Evolutionary conservation across 2,888 invertebrate genomes (phyloP), one percentile per base, ranked within the genome.

Genomic region (Nomada fabriciana): DNA sequence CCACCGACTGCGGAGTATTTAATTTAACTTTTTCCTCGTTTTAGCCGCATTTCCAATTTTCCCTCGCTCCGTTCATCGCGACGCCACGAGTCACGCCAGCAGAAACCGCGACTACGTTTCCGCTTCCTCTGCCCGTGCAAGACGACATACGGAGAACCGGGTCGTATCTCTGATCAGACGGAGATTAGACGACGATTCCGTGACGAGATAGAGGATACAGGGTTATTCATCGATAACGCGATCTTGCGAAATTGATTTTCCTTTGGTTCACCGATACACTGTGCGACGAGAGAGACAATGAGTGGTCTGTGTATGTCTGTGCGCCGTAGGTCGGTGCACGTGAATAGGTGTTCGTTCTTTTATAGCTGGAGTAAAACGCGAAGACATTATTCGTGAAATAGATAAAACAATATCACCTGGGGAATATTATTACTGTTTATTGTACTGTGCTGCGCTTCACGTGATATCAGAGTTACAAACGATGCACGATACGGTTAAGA

Each of bases 11-110:
- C 76, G 68, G 82, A 86, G 90, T 91, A 89, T 91, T 90, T 91
- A 91, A 91, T 91, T 90, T 90, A 90, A 90, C 89, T 89, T 91
- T 90, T 88, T 89, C 88, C 88, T 88, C 87, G 82, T 90, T 88
- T 88, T 89, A 88, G 85, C 86, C 89, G 86, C 87, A 85, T 90
- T 91, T 90, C 89, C 91, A 90, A 90, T 91, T 90, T 90, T 90
- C 84, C 84, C 84, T 79, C 80, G 80, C 72, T 72, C 70, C 82
- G 67, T 81, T 77, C 76, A n/a, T 7, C 52, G 59, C 72, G 36
- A n/a, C 29, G 43, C 77, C 67, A 52, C 74, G 75, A 78, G 47
- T 74, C 78, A 50, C 78, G 57, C 80, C 71, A 67, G 76, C 72
- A 70, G 78, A 77, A 76, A 60, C 79, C 81, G 76, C 74, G 69